A percentile compares a stretch with the other conserved stretches of the same genome.
These are phyloP conservation scores for Bombus confusus DNA, from an alignment of 1,140 invertebrate species.

Conservation along the genomic window DNA sequence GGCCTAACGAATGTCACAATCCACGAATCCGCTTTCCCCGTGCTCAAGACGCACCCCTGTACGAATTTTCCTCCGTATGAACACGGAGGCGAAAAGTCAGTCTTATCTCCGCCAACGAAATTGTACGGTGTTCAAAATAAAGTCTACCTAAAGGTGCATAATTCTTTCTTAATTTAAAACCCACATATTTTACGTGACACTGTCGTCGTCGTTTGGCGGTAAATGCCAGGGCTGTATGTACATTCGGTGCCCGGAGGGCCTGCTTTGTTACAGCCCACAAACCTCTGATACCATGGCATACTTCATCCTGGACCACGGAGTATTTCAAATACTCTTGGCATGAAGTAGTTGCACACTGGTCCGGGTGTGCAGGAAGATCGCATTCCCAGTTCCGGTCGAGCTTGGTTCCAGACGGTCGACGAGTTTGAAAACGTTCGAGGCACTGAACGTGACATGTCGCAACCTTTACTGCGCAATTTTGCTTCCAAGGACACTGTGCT, in stretches of 20 bases:
- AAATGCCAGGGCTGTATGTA: constrained; percentile 63
- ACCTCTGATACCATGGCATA: constrained; percentile 68
- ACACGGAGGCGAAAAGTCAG: too few relatives aligned
- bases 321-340: constrained; percentile 72
- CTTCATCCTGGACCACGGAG: constrained; percentile 63
- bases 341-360: constrained; percentile 61
- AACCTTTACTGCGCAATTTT: constrained; percentile 8
- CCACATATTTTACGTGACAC: too few relatives aligned
- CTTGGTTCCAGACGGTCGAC: constrained; percentile 33
- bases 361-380: constrained; percentile 39
- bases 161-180: too few relatives aligned
- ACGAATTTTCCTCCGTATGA: too few relatives aligned
- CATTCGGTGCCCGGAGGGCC: constrained; percentile 66
- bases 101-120: too few relatives aligned
- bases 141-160: too few relatives aligned
- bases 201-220: constrained; percentile 52
- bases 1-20: too few relatives aligned
- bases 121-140: too few relatives aligned
- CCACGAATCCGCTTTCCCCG: too few relatives aligned
- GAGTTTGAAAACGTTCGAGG: constrained; percentile 51
- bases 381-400: constrained; percentile 56
- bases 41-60: too few relatives aligned
- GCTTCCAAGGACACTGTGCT: too few relatives aligned
- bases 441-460: not conserved
- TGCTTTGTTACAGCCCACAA: constrained; percentile 68